Conservation (phyloP, 2,797 vertebrate species). For the Urocyon cinereoargenteus region DNA sequence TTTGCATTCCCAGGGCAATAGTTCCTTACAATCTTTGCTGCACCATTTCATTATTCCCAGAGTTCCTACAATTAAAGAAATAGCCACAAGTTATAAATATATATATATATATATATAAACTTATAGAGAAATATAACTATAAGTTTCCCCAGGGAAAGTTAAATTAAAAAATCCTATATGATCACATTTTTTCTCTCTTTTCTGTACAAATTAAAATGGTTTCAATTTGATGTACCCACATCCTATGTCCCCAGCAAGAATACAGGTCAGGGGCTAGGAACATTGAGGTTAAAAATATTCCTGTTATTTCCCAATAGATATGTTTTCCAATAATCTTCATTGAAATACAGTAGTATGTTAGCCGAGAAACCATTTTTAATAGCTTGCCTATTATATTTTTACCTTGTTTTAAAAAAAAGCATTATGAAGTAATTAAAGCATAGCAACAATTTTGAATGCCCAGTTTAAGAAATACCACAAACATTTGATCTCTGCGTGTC, state of each 20-base stretch:
- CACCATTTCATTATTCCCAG: not conserved
- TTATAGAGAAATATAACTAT: too few species aligned
- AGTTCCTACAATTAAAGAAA: not conserved
- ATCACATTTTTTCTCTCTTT: too few species aligned
- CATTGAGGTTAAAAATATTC: not conserved
- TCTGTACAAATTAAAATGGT: not conserved
- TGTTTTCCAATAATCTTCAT: not conserved
- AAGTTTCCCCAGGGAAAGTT: not conserved
- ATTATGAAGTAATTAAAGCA: not conserved
- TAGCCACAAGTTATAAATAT: too few species aligned
- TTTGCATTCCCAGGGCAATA: not conserved
- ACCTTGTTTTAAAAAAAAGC: not conserved
- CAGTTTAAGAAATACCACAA: not conserved
- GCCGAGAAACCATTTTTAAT: not conserved
- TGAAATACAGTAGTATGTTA: not conserved
- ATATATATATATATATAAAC: too few species aligned
- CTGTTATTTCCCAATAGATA: not conserved
- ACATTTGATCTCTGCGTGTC: rapidly evolving
- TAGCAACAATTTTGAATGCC: not conserved
- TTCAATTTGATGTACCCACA: not conserved
- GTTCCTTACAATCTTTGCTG: not conserved
- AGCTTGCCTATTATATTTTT: not conserved
- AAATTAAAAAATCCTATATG: not conserved
- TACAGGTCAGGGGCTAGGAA: rapidly evolving
- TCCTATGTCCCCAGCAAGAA: not conserved